phyloP scores from a whole-genome alignment of 1,140 invertebrate species.

The Rhynchophorus ferrugineus region DNA sequence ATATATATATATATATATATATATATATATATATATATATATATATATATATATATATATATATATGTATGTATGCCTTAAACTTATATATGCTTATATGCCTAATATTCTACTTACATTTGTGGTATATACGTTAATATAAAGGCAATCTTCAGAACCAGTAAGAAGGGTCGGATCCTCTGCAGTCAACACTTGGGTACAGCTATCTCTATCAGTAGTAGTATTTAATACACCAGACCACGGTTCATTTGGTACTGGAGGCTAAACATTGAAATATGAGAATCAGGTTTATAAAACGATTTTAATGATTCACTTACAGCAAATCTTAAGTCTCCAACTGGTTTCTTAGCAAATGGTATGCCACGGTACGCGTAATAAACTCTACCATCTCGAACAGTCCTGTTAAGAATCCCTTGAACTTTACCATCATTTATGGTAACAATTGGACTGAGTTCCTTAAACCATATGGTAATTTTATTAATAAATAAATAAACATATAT shows the following conservation, averaged over 20 bases:
- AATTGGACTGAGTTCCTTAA: conserved; percentile 3
- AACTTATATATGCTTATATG: no score
- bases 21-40: background rate
- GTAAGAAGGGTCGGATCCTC: no score
- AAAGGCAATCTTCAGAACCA: conserved; percentile 24
- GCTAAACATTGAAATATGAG: background rate
- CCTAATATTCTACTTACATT: conserved; percentile 20
- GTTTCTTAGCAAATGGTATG: conserved; percentile 17
- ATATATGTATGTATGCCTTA: background rate
- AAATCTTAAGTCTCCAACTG: conserved; percentile 8
- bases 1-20: no score
- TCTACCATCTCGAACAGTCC: conserved; percentile 3
- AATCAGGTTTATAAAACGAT: background rate
- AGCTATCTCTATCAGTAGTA: conserved; percentile 14
- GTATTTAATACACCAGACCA: conserved; percentile 21
- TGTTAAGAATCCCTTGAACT: conserved; percentile 5
- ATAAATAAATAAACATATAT: no score
- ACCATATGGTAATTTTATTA: no score
- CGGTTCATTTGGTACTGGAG: conserved; percentile 16
- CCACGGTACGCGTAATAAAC: conserved; percentile 9
- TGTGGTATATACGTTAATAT: conserved; percentile 23
- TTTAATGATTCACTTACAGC: conserved; percentile 1
- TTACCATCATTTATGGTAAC: conserved; percentile 10
- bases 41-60: background rate
- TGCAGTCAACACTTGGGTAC: conserved; percentile 11